Percentiles rank a stretch among this genome's conserved stretches.
These are phyloP conservation scores for Cheilosia impressa DNA, from an alignment of 2,888 invertebrate species.

Conservation along the genomic window DNA sequence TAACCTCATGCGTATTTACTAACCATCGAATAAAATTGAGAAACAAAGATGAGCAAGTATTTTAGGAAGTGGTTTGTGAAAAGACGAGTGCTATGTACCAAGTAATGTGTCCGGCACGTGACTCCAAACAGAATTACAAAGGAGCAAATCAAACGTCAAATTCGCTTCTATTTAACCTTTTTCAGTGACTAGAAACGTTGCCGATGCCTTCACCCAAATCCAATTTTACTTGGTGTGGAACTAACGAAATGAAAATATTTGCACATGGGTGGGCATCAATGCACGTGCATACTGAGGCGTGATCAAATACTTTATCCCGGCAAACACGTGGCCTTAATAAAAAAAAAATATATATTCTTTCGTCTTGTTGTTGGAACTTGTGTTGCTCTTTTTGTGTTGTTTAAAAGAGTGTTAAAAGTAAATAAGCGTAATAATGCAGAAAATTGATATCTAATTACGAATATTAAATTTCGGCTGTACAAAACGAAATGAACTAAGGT, in stretches of 20 bases:
- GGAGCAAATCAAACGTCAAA: slow-evolving; percentile 78
- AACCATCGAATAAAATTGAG: slow-evolving; percentile 74
- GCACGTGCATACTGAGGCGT: slow-evolving; percentile 72
- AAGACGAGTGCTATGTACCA: slow-evolving; percentile 69
- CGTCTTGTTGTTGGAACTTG: slow-evolving; percentile 27
- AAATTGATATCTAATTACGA: slow-evolving; percentile 81
- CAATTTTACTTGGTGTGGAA: slow-evolving; percentile 72
- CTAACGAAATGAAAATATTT: slow-evolving; percentile 79
- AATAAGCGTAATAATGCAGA: slow-evolving; percentile 82
- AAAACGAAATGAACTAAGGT: slow-evolving; percentile 35
- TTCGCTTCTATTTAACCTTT: slow-evolving; percentile 79
- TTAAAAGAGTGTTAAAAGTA: slow-evolving; percentile 71
- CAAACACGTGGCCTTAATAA: slow-evolving; percentile 67
- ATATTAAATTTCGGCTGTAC: slow-evolving; percentile 33
- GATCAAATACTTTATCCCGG: slow-evolving; percentile 67
- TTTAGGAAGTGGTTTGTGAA: slow-evolving; percentile 66
- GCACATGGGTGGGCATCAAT: slow-evolving; percentile 77
- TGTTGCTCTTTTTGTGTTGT: slow-evolving; percentile 59
- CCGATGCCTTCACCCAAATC: slow-evolving; percentile 46
- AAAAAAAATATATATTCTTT: slow-evolving; percentile 20
- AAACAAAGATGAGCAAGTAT: slow-evolving; percentile 73
- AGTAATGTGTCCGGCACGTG: slow-evolving; percentile 72
- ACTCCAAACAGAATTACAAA: slow-evolving; percentile 71
- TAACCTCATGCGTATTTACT: slow-evolving; percentile 75
- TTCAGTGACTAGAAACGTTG: slow-evolving; percentile 41